A percentile compares a stretch with the other conserved stretches of the same genome.
Evolutionary conservation across 2,113 vertebrate genomes (phyloP).

Genomic region (human (Homo sapiens)): DNA sequence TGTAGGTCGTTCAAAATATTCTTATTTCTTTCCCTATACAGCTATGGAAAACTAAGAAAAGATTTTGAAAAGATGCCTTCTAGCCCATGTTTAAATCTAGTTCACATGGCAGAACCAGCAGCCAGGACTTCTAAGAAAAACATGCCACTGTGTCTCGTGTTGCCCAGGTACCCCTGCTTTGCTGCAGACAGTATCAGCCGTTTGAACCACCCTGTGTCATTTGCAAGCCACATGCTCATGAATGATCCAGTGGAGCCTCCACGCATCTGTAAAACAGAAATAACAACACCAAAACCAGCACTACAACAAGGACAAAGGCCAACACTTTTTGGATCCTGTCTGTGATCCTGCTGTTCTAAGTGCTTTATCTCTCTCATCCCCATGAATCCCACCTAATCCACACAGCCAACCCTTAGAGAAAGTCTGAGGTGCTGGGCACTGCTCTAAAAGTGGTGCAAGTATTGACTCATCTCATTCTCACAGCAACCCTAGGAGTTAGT

Average conservation of each 20-base stretch:
- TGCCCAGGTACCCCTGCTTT: too few species aligned
- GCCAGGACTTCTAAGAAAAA: neutral
- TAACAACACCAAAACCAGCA: accelerated
- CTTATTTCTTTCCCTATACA: neutral
- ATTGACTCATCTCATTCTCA: neutral
- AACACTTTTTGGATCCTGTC: neutral
- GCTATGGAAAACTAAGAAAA: neutral
- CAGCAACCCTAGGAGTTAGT: accelerated
- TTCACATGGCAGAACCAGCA: accelerated
- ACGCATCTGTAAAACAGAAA: too few species aligned
- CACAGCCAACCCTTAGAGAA: accelerated
- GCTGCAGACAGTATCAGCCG: accelerated
- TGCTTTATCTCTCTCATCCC: accelerated
- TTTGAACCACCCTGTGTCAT: accelerated
- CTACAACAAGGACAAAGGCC: neutral
- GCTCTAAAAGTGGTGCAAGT: accelerated
- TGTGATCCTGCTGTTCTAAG: too few species aligned
- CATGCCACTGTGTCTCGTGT: accelerated
- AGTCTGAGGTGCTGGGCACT: accelerated
- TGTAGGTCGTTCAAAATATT: neutral
- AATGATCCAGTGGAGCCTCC: neutral
- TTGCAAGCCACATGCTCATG: neutral
- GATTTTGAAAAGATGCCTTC: neutral
- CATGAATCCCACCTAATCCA: neutral
- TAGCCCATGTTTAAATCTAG: neutral